phyloP scores from a whole-genome alignment of 2,113 vertebrate genomes.

The Corythornis madagascariensis region DNA sequence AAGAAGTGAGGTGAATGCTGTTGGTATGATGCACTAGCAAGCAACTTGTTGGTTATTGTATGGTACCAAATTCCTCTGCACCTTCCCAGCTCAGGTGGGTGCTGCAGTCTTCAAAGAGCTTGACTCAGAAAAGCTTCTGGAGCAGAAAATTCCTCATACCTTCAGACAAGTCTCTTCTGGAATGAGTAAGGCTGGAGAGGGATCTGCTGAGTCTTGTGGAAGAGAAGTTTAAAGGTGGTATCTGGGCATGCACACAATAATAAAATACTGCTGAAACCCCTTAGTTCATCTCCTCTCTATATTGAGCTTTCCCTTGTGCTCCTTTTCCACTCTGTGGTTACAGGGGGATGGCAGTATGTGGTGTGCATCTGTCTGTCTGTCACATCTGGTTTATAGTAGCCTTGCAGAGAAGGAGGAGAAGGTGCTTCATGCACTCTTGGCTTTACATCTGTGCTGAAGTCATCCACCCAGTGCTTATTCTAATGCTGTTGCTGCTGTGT shows the following conservation, averaged over 20 bases:
- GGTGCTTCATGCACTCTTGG: background rate
- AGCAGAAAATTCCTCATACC: background rate
- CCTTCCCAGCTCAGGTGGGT: background rate
- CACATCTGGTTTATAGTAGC: background rate
- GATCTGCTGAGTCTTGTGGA: background rate
- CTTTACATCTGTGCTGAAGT: background rate
- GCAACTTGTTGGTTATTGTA: background rate
- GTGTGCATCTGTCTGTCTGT: background rate
- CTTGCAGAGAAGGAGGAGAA: background rate
- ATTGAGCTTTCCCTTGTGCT: background rate
- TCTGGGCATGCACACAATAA: background rate
- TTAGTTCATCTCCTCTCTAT: background rate
- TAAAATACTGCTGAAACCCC: background rate
- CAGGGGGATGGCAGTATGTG: background rate
- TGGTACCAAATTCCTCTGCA: background rate
- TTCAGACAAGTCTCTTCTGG: background rate
- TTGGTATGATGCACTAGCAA: background rate
- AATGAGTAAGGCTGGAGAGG: background rate
- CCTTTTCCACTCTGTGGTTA: background rate
- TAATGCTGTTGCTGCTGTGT: constrained; percentile 62
- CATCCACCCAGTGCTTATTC: constrained; percentile 39
- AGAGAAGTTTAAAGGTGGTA: background rate
- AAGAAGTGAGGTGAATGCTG: background rate
- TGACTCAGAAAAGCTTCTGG: background rate
- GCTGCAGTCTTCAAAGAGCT: background rate